These are phyloP conservation scores for Tachyglossus aculeatus DNA, from an alignment of 2,797 vertebrate genomes.

Conservation along the genomic window DNA sequence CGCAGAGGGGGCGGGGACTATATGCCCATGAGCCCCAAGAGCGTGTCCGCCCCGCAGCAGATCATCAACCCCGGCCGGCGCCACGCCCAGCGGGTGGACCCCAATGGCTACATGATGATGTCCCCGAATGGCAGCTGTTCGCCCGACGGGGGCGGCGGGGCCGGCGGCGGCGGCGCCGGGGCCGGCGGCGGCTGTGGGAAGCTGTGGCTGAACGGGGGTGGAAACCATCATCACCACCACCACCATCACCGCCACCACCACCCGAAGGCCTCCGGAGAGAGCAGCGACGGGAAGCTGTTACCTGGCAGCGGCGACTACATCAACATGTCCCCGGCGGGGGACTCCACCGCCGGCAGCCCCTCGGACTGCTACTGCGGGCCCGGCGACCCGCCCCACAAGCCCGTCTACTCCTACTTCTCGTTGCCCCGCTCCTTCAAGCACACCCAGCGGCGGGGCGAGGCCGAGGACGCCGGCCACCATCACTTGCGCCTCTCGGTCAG, in stretches of 20 bases:
- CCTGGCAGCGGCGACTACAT: constrained; percentile 81
- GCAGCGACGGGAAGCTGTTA: constrained; percentile 77
- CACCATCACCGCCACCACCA: constrained; percentile 58
- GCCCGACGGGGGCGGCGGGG: constrained; percentile 73
- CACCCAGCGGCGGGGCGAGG: constrained; percentile 65
- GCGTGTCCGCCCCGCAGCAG: constrained; percentile 85
- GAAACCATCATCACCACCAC: constrained; percentile 62
- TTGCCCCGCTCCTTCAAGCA: constrained; percentile 87
- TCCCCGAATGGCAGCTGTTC: constrained; percentile 86
- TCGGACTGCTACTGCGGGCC: constrained; percentile 81
- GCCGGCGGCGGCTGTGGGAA: constrained; percentile 73
- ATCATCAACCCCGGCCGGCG: constrained; percentile 83
- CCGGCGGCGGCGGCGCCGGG: constrained; percentile 16
- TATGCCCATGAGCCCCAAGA: constrained; percentile 90
- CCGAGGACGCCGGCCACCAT: constrained; percentile 61
- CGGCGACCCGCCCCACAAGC: constrained; percentile 69
- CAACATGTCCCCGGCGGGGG: constrained; percentile 87
- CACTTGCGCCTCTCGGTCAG: constrained; percentile 75
- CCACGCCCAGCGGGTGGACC: constrained; percentile 78
- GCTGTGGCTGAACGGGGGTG: constrained; percentile 79
- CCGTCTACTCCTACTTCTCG: constrained; percentile 83
- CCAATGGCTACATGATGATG: constrained; percentile 92
- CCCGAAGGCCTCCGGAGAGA: constrained; percentile 77
- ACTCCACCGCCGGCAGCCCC: constrained; percentile 83
- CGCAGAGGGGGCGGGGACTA: constrained; percentile 79